phyloP scores from a whole-genome alignment of 2,797 vertebrate genomes.

The Premnoplex brunnescens region DNA sequence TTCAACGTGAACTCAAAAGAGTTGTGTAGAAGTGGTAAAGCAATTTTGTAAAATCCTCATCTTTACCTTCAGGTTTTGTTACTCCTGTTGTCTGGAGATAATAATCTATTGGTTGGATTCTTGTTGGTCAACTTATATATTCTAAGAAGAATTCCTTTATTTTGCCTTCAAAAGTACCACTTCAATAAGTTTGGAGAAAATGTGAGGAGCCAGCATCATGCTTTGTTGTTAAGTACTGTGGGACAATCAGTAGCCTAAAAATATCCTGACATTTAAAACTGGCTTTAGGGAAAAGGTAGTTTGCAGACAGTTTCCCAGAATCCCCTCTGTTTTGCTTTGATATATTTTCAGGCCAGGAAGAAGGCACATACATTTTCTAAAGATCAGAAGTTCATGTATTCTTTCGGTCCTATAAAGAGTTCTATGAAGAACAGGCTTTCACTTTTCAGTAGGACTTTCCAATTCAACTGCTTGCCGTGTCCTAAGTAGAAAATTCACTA shows the following conservation, averaged over 20 bases:
- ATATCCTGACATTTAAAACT: neutral
- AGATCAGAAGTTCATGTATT: neutral
- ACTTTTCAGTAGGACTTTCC: neutral
- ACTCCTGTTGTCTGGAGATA: neutral
- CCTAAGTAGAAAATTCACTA: neutral
- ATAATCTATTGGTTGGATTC: neutral
- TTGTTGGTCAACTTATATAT: neutral
- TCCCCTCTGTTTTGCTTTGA: neutral
- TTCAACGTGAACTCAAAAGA: neutral
- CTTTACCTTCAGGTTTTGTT: neutral
- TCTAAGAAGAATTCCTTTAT: neutral
- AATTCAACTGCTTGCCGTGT: neutral
- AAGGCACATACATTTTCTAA: neutral
- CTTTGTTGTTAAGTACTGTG: neutral
- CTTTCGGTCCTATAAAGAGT: neutral
- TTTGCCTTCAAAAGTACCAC: neutral
- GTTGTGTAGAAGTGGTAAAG: neutral
- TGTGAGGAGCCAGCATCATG: neutral
- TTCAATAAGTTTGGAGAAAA: neutral
- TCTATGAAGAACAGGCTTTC: neutral
- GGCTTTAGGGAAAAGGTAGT: neutral
- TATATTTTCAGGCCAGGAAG: neutral
- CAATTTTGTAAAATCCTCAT: neutral
- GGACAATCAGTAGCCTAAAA: neutral
- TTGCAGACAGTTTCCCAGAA: neutral